Evolutionary conservation across 2,888 invertebrate species (phyloP).

Genomic region (Acrobasis repandana): DNA sequence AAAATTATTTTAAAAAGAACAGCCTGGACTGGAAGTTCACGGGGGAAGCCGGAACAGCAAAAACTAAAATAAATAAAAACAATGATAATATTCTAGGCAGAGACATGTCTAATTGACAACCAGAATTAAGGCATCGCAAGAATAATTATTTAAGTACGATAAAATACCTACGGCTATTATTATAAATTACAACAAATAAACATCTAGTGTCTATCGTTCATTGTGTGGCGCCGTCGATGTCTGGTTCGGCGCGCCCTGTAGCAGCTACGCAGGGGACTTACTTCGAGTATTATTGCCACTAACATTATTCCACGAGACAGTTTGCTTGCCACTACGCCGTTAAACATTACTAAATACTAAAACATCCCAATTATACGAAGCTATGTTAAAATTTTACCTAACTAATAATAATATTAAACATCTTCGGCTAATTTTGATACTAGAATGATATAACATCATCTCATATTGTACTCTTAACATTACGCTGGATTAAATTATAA

Average conservation of each 20-base stretch:
- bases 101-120: slow-evolving; percentile 84
- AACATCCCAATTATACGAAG: slow-evolving; percentile 83
- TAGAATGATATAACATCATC: slow-evolving; percentile 83
- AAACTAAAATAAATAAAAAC: slow-evolving; percentile 78
- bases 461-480: slow-evolving; percentile 84
- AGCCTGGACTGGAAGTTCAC: slow-evolving; percentile 84
- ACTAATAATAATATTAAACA: slow-evolving; percentile 81
- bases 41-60: slow-evolving; percentile 82
- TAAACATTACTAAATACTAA: slow-evolving; percentile 80
- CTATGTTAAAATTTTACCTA: slow-evolving; percentile 82
- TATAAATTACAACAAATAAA: slow-evolving; percentile 82
- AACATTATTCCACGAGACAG: slow-evolving; percentile 68
- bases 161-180: slow-evolving; percentile 83
- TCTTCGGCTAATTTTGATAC: slow-evolving; percentile 84
- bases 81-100: slow-evolving; percentile 82
- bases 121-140: slow-evolving; percentile 84
- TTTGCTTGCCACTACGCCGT: slow-evolving; percentile 71
- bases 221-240: slow-evolving; percentile 45
- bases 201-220: slow-evolving; percentile 72
- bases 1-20: slow-evolving; percentile 83
- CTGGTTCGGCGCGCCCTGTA: slow-evolving; percentile 45
- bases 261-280: slow-evolving; percentile 68
- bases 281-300: slow-evolving; percentile 81
- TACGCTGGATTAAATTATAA: slow-evolving; percentile 77
- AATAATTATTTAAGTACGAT: slow-evolving; percentile 84